Conservation (phyloP, 2,888 invertebrate species). For the Diadegma fenestrale region DNA sequence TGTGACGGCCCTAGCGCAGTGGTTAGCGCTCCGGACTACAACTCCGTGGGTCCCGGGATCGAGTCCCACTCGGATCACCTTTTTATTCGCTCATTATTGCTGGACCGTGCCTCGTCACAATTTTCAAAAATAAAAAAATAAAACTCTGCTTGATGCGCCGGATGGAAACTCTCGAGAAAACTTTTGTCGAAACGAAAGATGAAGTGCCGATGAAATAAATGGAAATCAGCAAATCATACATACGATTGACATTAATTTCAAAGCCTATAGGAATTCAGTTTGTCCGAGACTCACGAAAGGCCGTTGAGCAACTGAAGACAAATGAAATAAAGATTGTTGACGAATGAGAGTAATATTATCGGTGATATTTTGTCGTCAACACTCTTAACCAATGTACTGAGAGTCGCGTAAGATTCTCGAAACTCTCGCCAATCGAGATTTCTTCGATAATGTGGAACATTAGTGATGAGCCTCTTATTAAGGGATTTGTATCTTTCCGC, state of each 20-base stretch:
- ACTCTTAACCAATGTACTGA: conserved; percentile 87
- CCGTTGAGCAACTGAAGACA: conserved; percentile 90
- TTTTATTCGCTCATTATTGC: too few species aligned
- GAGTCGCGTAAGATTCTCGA: conserved; percentile 88
- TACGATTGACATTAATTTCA: neutral
- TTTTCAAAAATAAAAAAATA: too few species aligned
- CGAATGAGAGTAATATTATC: conserved; percentile 88
- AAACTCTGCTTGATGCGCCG: neutral
- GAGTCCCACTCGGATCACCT: too few species aligned
- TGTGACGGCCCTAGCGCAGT: too few species aligned
- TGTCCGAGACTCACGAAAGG: conserved; percentile 86
- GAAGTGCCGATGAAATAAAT: neutral
- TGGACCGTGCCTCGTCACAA: too few species aligned
- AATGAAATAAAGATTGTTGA: conserved; percentile 91
- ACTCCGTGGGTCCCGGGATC: too few species aligned
- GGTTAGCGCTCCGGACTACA: too few species aligned
- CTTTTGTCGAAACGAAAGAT: neutral
- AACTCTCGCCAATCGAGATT: conserved; percentile 87
- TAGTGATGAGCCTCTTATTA: conserved; percentile 85
- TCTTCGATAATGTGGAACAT: conserved; percentile 82
- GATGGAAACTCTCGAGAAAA: neutral
- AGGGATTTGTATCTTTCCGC: conserved; percentile 88
- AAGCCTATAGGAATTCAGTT: conserved; percentile 14
- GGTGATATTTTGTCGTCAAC: conserved; percentile 88
- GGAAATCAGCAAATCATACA: neutral